Conservation (phyloP, 2,888 invertebrate genomes). For the Drosophila falleni region DNA sequence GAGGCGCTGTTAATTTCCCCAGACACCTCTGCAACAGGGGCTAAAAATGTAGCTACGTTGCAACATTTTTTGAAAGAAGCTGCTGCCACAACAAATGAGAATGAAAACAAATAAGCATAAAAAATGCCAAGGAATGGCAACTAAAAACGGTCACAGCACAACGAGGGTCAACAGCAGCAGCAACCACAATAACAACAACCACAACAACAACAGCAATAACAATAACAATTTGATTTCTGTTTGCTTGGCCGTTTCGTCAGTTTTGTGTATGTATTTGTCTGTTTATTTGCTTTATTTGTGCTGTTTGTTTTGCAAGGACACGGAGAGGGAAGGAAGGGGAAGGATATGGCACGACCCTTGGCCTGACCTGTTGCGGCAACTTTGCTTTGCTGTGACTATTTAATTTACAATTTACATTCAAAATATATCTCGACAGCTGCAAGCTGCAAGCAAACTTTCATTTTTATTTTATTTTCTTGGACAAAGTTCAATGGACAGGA, state of each 20-base stretch:
- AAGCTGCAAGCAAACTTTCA: constrained; percentile 18
- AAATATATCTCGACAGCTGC: constrained; percentile 18
- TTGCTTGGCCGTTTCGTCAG: constrained; percentile 59
- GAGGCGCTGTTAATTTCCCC: constrained; percentile 74
- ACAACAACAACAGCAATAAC: constrained; percentile 38
- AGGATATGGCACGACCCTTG: not conserved
- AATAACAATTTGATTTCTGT: constrained; percentile 74
- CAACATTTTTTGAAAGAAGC: constrained; percentile 34
- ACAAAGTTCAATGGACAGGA: constrained; percentile 56
- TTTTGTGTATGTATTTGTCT: constrained; percentile 52
- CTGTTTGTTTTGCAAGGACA: constrained; percentile 17
- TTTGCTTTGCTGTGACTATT: constrained; percentile 14
- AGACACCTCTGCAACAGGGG: constrained; percentile 61
- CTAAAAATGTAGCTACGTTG: constrained; percentile 21
- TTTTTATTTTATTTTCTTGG: not conserved
- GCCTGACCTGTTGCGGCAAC: constrained; percentile 18
- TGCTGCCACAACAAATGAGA: constrained; percentile 33
- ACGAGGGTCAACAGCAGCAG: constrained; percentile 21
- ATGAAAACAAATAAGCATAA: constrained; percentile 45
- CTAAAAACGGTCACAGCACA: constrained; percentile 20
- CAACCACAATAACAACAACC: constrained; percentile 30
- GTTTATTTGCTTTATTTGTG: constrained; percentile 29
- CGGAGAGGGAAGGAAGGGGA: not conserved
- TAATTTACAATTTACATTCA: constrained; percentile 27
- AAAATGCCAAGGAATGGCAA: constrained; percentile 18